These are phyloP conservation scores for Leptura quadrifasciata DNA, from an alignment of 2,888 invertebrate genomes.

Conservation along the genomic window DNA sequence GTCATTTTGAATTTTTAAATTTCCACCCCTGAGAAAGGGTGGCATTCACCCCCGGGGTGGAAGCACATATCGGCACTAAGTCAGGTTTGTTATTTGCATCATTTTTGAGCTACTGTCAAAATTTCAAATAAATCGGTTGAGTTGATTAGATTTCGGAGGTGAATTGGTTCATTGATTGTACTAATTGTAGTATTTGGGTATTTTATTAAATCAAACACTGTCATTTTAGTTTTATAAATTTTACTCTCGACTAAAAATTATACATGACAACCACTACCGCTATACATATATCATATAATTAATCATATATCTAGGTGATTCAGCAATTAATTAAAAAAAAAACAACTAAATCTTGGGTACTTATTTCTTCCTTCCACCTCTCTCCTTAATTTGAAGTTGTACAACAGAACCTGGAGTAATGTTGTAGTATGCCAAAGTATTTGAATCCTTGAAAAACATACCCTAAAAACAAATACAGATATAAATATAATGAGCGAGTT, in stretches of 20 bases:
- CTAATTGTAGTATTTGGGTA: no score
- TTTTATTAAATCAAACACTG: not conserved
- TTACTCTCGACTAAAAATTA: not conserved
- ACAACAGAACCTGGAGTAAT: conserved; percentile 89
- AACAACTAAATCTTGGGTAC: not conserved
- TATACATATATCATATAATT: not conserved
- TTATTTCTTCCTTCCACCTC: conserved; percentile 98
- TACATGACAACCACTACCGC: not conserved
- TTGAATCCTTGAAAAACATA: conserved; percentile 98
- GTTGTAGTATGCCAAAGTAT: conserved; percentile 97
- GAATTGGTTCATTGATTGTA: no score
- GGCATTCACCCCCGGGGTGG: no score
- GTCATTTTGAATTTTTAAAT: no score
- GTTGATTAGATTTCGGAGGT: no score
- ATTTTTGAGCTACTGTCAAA: no score
- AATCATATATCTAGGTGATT: not conserved
- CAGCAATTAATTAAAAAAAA: not conserved
- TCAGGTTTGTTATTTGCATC: no score
- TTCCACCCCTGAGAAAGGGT: no score
- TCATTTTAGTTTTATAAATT: not conserved
- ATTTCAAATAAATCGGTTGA: no score
- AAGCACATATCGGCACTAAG: no score
- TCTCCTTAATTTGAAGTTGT: conserved; percentile 94
- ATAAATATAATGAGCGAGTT: no score
- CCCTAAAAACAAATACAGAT: conserved; percentile 82